Conservation (phyloP, 1,140 invertebrate genomes). For the Dolichoris vasculosae region DNA sequence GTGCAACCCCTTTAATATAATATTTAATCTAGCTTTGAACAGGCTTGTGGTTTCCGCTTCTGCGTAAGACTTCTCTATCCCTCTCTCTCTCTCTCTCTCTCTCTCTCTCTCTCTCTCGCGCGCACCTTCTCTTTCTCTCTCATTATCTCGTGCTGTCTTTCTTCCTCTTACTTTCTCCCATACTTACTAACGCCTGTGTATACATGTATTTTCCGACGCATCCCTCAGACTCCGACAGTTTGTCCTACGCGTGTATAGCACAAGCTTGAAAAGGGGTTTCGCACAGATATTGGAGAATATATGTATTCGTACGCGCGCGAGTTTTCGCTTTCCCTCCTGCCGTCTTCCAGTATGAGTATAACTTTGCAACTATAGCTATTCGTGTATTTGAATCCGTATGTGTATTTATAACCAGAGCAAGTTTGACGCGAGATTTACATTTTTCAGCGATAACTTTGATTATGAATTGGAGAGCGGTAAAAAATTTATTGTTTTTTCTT, state of each 20-base stretch:
- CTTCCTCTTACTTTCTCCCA: not conserved
- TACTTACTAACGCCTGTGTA: not conserved
- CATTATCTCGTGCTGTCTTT: no score
- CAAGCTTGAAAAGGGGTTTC: conserved; percentile 17
- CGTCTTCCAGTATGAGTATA: not conserved
- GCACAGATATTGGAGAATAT: not conserved
- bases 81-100: conserved; percentile 50
- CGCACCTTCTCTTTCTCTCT: no score
- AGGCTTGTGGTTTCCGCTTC: conserved; percentile 73
- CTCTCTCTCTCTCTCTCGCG: not conserved
- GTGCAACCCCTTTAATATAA: conserved; percentile 72
- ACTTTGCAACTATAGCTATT: not conserved
- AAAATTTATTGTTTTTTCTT: not conserved
- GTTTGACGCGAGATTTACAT: not conserved
- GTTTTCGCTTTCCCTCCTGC: not conserved
- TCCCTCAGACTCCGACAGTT: not conserved
- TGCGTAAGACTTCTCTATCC: conserved; percentile 64
- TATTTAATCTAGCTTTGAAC: conserved; percentile 76
- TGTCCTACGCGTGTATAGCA: not conserved
- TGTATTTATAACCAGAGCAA: conserved; percentile 9
- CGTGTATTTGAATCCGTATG: not conserved
- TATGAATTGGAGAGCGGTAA: not conserved
- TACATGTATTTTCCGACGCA: not conserved
- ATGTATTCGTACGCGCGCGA: not conserved
- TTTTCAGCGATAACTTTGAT: not conserved